These are phyloP conservation scores for Odontamblyopus rebecca DNA, from an alignment of 2,797 vertebrate species.

Conservation along the genomic window DNA sequence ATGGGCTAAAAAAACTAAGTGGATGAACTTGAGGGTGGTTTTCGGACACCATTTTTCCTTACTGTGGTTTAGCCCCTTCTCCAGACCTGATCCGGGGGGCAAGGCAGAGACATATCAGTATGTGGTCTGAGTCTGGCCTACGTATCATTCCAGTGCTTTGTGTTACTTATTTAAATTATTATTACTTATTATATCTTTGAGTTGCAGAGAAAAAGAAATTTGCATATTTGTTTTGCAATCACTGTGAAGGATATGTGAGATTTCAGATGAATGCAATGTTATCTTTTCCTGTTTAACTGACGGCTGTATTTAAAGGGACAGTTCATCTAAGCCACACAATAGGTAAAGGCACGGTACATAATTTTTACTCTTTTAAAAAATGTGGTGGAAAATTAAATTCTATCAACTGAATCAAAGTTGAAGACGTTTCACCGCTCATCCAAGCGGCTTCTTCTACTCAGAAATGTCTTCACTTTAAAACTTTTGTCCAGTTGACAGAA, in stretches of 20 bases:
- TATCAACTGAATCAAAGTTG: too few relatives aligned
- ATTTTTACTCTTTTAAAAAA: neutral
- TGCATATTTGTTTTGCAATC: constrained; percentile 40
- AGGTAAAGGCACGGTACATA: neutral
- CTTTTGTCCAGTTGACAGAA: too few relatives aligned
- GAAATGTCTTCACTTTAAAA: too few relatives aligned
- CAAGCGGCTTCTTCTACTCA: too few relatives aligned
- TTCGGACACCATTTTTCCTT: constrained; percentile 99
- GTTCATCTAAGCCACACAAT: constrained; percentile 14
- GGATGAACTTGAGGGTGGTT: constrained; percentile 99
- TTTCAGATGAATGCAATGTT: constrained; percentile 42
- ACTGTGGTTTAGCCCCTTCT: constrained; percentile 98
- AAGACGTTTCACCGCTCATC: too few relatives aligned
- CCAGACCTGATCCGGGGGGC: constrained; percentile 91
- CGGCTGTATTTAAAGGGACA: constrained; percentile 17
- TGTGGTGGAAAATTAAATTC: neutral
- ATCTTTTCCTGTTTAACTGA: constrained; percentile 21
- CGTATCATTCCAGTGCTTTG: constrained; percentile 47
- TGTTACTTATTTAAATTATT: constrained; percentile 43
- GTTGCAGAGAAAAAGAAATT: constrained; percentile 72
- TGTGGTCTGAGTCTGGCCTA: constrained; percentile 87
- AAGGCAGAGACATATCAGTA: constrained; percentile 99
- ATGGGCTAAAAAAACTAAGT: constrained; percentile 99
- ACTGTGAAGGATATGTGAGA: constrained; percentile 49
- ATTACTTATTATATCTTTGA: constrained; percentile 66